These are phyloP conservation scores for Lutraria lutraria DNA, from an alignment of 2,888 invertebrate genomes.

Conservation along the genomic window DNA sequence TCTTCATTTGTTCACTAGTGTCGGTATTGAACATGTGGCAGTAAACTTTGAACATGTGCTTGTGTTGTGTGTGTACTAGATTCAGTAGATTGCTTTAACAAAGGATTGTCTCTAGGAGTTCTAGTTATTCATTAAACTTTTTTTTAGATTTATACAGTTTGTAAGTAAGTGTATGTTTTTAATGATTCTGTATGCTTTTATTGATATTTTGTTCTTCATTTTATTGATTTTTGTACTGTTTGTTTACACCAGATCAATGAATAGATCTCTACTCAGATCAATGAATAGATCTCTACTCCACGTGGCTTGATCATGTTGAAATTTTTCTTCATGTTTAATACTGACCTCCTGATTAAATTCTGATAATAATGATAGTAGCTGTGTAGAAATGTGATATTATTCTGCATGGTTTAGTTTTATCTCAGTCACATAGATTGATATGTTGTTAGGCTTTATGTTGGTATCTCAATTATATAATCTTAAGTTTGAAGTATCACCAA, in stretches of 20 bases:
- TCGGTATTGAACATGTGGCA: constrained; percentile 49
- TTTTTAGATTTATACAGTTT: background rate
- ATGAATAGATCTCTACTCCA: background rate
- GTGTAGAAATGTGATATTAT: background rate
- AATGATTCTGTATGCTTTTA: background rate
- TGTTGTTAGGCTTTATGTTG: background rate
- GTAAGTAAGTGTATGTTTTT: background rate
- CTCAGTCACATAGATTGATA: background rate
- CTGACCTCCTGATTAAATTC: background rate
- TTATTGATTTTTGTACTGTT: background rate
- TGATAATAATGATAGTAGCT: background rate
- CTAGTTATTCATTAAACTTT: background rate
- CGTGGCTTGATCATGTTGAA: constrained; percentile 6
- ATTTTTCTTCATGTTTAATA: background rate
- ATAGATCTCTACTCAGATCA: background rate
- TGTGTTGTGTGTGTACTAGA: background rate
- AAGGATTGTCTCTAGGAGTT: constrained; percentile 18
- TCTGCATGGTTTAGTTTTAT: background rate
- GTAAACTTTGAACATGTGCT: constrained; percentile 29
- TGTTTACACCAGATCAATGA: background rate
- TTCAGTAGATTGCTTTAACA: constrained; percentile 24
- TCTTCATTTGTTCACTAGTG: constrained; percentile 23
- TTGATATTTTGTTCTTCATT: background rate
- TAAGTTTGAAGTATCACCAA: background rate
- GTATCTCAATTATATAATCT: constrained; percentile 2